Conservation (phyloP, 1,140 invertebrate genomes). For the Drosophila ambigua region DNA sequence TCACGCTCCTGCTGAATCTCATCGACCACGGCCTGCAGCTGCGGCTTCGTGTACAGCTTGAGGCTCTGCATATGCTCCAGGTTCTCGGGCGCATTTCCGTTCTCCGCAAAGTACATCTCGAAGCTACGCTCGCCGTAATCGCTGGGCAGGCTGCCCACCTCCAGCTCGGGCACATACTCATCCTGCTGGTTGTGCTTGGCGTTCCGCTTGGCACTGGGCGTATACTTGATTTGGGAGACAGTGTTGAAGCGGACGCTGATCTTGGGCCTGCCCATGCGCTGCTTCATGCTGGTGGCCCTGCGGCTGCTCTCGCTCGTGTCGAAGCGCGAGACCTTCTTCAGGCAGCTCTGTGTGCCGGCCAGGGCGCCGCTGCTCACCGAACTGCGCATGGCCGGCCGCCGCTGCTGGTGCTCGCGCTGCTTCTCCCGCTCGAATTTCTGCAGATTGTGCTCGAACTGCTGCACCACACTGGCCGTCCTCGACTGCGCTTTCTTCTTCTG, state of each 20-base stretch:
- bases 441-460: slow-evolving; percentile 85
- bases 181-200: not conserved
- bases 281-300: slow-evolving; percentile 78
- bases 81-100: slow-evolving; percentile 86
- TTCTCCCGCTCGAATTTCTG: slow-evolving; percentile 84
- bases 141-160: slow-evolving; percentile 66
- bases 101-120: slow-evolving; percentile 86
- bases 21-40: slow-evolving; percentile 72
- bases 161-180: slow-evolving; percentile 20
- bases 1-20: slow-evolving; percentile 76
- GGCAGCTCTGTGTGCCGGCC: slow-evolving; percentile 70
- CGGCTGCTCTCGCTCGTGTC: slow-evolving; percentile 70
- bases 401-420: slow-evolving; percentile 66
- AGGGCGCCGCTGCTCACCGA: slow-evolving; percentile 76
- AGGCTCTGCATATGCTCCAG: slow-evolving; percentile 85
- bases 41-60: slow-evolving; percentile 85
- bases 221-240: slow-evolving; percentile 83
- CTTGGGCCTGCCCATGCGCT: slow-evolving; percentile 63
- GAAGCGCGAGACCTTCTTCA: slow-evolving; percentile 80
- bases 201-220: slow-evolving; percentile 70
- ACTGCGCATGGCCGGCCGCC: slow-evolving; percentile 58
- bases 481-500: slow-evolving; percentile 49
- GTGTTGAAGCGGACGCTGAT: slow-evolving; percentile 85
- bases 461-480: slow-evolving; percentile 78
- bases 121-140: slow-evolving; percentile 85